phyloP scores from a whole-genome alignment of 2,113 vertebrate species.

The Pipra filicauda region DNA sequence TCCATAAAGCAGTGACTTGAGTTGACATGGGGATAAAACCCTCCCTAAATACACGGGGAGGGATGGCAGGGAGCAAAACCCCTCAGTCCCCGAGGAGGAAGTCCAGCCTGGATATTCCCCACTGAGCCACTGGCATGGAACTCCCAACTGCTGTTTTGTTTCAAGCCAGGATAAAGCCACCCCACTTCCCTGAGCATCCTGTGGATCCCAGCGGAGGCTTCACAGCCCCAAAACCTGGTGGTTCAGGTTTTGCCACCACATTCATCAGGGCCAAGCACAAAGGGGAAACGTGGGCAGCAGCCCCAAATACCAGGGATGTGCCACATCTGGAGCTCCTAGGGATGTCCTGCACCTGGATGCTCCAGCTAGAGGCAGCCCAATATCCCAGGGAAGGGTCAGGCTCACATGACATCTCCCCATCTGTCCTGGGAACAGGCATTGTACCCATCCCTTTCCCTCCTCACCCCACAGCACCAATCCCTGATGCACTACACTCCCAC shows the following conservation, averaged over 20 bases:
- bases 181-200: rapidly evolving
- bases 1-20: background rate
- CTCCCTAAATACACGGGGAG: rapidly evolving
- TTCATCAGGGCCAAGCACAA: background rate
- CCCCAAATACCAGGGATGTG: background rate
- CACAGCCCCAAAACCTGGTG: background rate
- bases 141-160: rapidly evolving
- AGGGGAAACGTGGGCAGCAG: rapidly evolving
- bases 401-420: background rate
- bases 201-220: rapidly evolving
- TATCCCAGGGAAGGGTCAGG: background rate
- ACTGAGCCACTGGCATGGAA: background rate
- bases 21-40: background rate
- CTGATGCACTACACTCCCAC: rapidly evolving
- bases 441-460: background rate
- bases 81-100: rapidly evolving
- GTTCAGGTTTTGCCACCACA: background rate
- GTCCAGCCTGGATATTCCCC: background rate
- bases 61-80: background rate
- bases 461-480: rapidly evolving
- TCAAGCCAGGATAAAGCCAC: background rate
- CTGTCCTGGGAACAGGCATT: rapidly evolving
- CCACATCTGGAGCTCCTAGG: background rate
- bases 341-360: background rate
- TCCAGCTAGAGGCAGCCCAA: background rate